These are phyloP conservation scores for Drosophila murphyi DNA, from an alignment of 1,140 invertebrate species.

Conservation along the genomic window DNA sequence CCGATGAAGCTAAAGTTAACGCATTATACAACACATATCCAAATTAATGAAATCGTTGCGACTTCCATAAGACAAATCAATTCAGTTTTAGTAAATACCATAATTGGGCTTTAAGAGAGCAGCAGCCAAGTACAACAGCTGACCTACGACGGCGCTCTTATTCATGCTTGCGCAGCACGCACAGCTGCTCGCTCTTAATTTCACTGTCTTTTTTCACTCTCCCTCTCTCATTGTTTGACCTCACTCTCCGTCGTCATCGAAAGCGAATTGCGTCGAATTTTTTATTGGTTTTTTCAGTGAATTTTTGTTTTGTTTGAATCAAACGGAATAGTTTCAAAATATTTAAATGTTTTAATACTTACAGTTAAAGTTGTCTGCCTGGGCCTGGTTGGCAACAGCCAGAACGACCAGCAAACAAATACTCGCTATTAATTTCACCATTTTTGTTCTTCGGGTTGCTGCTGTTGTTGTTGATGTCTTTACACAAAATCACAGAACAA, in stretches of 20 bases:
- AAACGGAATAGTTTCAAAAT: neutral
- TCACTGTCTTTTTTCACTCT: slow-evolving; percentile 11
- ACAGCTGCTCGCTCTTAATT: slow-evolving; percentile 33
- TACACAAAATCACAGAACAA: slow-evolving; percentile 80
- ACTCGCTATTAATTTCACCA: slow-evolving; percentile 72
- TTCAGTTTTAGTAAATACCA: slow-evolving; percentile 27
- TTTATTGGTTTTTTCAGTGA: slow-evolving; percentile 51
- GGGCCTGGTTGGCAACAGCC: slow-evolving; percentile 58
- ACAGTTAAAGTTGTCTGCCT: slow-evolving; percentile 68
- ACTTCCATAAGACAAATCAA: slow-evolving; percentile 25
- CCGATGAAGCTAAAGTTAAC: slow-evolving; percentile 42
- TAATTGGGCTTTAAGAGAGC: slow-evolving; percentile 39
- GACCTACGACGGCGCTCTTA: slow-evolving; percentile 12
- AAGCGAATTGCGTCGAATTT: slow-evolving; percentile 66
- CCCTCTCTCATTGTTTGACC: slow-evolving; percentile 30
- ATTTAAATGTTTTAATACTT: slow-evolving; percentile 42
- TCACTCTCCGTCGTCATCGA: slow-evolving; percentile 24
- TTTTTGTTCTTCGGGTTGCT: slow-evolving; percentile 59
- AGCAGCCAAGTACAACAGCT: neutral
- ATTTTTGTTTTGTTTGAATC: slow-evolving; percentile 62
- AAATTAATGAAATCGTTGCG: slow-evolving; percentile 22
- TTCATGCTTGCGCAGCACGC: slow-evolving; percentile 49
- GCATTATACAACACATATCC: slow-evolving; percentile 42
- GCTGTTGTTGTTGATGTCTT: slow-evolving; percentile 61
- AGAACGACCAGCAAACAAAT: slow-evolving; percentile 68